A percentile compares a stretch with the other conserved stretches of the same genome.
These are phyloP conservation scores for Anisognathus igniventris DNA, from an alignment of 2,797 vertebrate species.

Conservation along the genomic window DNA sequence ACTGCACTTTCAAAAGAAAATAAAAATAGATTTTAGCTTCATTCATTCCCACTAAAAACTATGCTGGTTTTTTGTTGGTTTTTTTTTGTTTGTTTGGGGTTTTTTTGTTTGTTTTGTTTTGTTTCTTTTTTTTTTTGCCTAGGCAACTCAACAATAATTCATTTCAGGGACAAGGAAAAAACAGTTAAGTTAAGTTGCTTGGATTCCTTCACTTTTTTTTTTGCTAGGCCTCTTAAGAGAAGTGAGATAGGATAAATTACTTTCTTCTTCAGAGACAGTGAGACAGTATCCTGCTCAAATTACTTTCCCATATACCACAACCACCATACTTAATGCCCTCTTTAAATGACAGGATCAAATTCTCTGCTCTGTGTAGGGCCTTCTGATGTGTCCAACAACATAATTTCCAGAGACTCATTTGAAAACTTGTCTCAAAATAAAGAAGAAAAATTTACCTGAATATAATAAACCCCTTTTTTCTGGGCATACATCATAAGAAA, in stretches of 20 bases:
- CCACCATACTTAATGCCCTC: not conserved
- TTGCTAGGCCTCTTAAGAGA: not conserved
- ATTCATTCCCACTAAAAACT: not conserved
- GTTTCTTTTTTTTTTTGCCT: not conserved
- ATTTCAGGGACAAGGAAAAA: not conserved
- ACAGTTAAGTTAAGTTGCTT: not conserved
- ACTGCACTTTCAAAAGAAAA: not conserved
- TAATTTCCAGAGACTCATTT: not conserved
- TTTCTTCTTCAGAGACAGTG: not conserved
- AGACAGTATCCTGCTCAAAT: not conserved
- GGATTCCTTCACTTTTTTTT: not conserved
- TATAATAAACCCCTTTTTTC: slow-evolving; percentile 94
- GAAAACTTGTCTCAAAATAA: not conserved
- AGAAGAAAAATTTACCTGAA: slow-evolving; percentile 82
- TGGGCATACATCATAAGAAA: slow-evolving; percentile 99
- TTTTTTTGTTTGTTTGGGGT: not conserved
- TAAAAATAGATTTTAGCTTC: not conserved
- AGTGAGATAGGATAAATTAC: not conserved
- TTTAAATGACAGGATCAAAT: not conserved
- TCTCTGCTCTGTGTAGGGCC: not conserved
- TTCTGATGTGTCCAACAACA: not conserved
- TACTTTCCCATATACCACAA: not conserved
- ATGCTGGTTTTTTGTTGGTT: not conserved
- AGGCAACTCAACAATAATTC: not conserved
- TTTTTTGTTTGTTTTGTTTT: no score